Conservation (phyloP, 2,113 vertebrate species). For the Nycticryphes semicollaris region DNA sequence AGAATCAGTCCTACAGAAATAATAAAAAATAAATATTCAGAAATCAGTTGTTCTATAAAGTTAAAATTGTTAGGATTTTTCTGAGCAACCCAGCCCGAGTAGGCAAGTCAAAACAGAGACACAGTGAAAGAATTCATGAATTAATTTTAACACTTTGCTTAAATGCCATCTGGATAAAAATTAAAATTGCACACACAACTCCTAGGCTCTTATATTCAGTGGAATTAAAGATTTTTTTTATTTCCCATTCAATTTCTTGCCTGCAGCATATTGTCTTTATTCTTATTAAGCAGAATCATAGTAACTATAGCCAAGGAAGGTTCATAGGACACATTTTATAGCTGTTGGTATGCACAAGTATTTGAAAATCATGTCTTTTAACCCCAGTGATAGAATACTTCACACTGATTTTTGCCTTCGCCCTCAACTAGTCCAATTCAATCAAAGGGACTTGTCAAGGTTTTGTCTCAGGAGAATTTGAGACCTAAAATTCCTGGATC, state of each 20-base stretch:
- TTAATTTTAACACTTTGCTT: background rate
- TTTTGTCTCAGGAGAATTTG: background rate
- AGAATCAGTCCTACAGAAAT: background rate
- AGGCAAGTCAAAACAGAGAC: background rate
- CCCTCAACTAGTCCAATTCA: background rate
- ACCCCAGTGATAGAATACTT: background rate
- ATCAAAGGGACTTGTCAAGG: background rate
- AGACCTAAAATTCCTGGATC: background rate
- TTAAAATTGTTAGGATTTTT: background rate
- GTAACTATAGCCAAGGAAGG: background rate
- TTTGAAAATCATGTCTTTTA: background rate
- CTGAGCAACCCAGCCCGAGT: rapidly evolving
- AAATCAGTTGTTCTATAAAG: background rate
- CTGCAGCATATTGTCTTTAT: background rate
- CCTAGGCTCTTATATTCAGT: background rate
- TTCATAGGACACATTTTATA: background rate
- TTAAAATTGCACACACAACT: background rate
- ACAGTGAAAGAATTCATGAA: background rate
- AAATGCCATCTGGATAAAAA: background rate
- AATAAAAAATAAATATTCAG: background rate
- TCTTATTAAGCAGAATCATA: background rate
- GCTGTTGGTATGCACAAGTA: background rate
- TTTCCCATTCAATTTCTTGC: background rate
- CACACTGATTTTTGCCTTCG: background rate
- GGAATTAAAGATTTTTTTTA: background rate